Percentiles rank a stretch among this genome's conserved stretches.
phyloP scores from a whole-genome alignment of 2,888 invertebrate species.

The Keiferia lycopersicella region DNA sequence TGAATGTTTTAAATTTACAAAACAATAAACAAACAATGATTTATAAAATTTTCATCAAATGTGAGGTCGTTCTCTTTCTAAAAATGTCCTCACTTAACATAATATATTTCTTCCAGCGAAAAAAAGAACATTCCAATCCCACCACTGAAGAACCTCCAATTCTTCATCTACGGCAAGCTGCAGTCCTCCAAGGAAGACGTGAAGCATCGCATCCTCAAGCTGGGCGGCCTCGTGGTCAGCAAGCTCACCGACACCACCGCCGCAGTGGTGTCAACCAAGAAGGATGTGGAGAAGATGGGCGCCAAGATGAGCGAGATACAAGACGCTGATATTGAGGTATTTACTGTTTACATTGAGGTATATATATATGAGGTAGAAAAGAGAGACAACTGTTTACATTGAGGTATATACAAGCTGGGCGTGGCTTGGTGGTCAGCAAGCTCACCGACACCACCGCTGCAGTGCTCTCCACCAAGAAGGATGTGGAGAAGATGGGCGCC shows the following conservation, averaged over 20 bases:
- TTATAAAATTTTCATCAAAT: too few relatives aligned
- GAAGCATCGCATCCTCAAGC: conserved; percentile 84
- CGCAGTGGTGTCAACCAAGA: conserved; percentile 87
- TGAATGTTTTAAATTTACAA: too few relatives aligned
- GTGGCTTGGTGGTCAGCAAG: conserved; percentile 86
- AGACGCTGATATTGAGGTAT: conserved; percentile 85
- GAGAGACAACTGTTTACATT: too few relatives aligned
- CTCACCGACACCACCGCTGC: conserved; percentile 85
- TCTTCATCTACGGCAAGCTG: conserved; percentile 84
- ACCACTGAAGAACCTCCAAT: conserved; percentile 89
- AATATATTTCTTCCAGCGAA: too few relatives aligned
- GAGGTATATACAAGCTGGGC: conserved; percentile 88
- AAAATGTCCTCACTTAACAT: too few relatives aligned
- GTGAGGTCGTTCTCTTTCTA: too few relatives aligned
- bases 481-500: conserved; percentile 84
- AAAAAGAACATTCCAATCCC: conserved; percentile 84
- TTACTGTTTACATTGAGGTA: too few relatives aligned
- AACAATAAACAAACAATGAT: too few relatives aligned
- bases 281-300: conserved; percentile 85
- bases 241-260: conserved; percentile 85
- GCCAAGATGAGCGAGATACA: conserved; percentile 85
- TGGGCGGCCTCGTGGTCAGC: conserved; percentile 88
- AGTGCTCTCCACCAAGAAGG: conserved; percentile 86
- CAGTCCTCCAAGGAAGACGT: conserved; percentile 81
- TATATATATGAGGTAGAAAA: too few relatives aligned